Evolutionary conservation across 2,888 invertebrate genomes (phyloP).

Genomic region (Caenorhabditis becei): DNA sequence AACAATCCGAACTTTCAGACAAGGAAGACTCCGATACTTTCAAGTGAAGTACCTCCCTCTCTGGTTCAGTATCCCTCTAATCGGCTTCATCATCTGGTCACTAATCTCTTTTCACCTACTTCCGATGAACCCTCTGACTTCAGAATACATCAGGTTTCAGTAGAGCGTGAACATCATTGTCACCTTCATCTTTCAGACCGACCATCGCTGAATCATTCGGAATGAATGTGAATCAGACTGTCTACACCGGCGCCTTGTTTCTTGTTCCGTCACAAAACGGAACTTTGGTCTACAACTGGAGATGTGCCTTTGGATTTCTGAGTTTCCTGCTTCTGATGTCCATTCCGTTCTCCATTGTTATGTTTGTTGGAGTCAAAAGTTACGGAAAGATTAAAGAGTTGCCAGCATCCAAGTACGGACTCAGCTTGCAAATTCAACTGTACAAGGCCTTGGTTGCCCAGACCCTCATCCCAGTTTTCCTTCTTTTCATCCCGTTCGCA

Average conservation of each 20-base stretch:
- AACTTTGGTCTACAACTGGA: not conserved
- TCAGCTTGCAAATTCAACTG: conserved; percentile 12
- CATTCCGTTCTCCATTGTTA: conserved; percentile 7
- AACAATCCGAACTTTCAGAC: conserved; percentile 11
- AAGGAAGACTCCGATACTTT: conserved; percentile 20
- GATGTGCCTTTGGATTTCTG: not conserved
- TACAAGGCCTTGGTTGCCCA: conserved; percentile 27
- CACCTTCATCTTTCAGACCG: not conserved
- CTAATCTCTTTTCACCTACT: not conserved
- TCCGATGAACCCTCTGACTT: conserved; percentile 9
- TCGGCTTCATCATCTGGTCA: conserved; percentile 12
- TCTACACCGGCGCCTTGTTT: not conserved
- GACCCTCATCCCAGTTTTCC: conserved; percentile 28
- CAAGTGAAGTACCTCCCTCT: conserved; percentile 3
- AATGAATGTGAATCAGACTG: conserved; percentile 17
- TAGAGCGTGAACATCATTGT: not conserved
- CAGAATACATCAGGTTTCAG: conserved; percentile 21
- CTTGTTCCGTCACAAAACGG: not conserved
- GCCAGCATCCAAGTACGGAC: not conserved
- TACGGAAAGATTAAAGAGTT: conserved; percentile 4
- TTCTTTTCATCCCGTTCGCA: conserved; percentile 28
- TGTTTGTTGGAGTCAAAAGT: not conserved
- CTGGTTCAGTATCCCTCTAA: conserved; percentile 27
- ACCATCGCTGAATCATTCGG: conserved; percentile 11
- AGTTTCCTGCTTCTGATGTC: not conserved